Evolutionary conservation across 2,888 invertebrate genomes (phyloP).

Genomic region (Plebejus argus): DNA sequence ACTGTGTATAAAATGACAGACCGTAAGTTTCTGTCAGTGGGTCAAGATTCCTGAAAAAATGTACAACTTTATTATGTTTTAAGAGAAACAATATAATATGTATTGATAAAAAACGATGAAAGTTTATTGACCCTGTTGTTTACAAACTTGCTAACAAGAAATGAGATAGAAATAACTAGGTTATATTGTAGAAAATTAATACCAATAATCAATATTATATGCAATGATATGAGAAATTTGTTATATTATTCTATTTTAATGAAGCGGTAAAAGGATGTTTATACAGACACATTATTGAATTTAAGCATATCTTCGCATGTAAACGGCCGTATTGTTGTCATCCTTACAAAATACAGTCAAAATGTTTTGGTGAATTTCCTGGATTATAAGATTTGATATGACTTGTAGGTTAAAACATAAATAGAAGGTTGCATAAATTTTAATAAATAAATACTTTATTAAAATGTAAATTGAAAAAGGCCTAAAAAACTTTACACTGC

Average conservation of each 20-base stretch:
- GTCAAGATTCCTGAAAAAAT: slow-evolving; percentile 91
- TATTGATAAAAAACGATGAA: not conserved
- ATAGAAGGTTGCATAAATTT: not conserved
- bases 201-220: not conserved
- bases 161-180: not conserved
- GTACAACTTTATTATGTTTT: not conserved
- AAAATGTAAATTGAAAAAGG: not conserved
- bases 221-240: not conserved
- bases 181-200: not conserved
- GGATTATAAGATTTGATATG: not conserved
- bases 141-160: not conserved
- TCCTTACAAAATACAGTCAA: slow-evolving; percentile 61
- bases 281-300: slow-evolving; percentile 95
- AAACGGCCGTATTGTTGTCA: slow-evolving; percentile 96
- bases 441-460: not conserved
- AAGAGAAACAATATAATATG: not conserved
- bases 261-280: slow-evolving; percentile 12
- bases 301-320: slow-evolving; percentile 96
- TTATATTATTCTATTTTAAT: not conserved
- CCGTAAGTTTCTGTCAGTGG: slow-evolving; percentile 98
- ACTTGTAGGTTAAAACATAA: not conserved
- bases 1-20: slow-evolving; percentile 97
- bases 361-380: not conserved
- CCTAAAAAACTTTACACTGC: not conserved
- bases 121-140: not conserved